Evolutionary conservation across 2,888 invertebrate species (phyloP).

Genomic region (Sturmia bella): DNA sequence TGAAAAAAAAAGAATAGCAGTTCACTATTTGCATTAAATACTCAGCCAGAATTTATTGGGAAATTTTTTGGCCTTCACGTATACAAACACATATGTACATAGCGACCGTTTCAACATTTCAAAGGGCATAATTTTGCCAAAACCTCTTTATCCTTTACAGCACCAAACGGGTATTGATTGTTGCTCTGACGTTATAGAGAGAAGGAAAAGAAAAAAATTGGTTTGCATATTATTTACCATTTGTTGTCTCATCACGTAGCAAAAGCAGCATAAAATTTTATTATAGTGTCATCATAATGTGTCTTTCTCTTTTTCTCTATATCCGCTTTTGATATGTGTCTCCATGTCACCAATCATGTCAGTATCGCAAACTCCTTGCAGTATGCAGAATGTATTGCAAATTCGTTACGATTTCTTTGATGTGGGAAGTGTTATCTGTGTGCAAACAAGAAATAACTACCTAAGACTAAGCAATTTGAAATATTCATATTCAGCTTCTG

Average conservation of each 20-base stretch:
- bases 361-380: conserved; percentile 40
- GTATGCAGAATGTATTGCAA: conserved; percentile 37
- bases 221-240: conserved; percentile 63
- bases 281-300: conserved; percentile 71
- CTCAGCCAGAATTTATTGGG: too few relatives aligned
- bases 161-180: neutral
- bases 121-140: neutral
- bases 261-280: conserved; percentile 77
- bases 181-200: neutral
- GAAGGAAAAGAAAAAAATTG: neutral
- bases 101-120: too few relatives aligned
- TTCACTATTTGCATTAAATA: too few relatives aligned
- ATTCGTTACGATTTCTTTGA: conserved; percentile 21
- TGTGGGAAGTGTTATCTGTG: conserved; percentile 1
- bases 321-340: conserved; percentile 20
- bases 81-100: too few relatives aligned
- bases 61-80: too few relatives aligned
- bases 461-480: neutral
- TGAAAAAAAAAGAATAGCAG: too few relatives aligned
- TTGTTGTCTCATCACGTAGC: conserved; percentile 77
- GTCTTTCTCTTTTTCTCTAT: neutral
- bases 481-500: neutral
- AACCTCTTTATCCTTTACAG: too few relatives aligned
- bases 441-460: too few relatives aligned
- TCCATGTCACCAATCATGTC: neutral